Evolutionary conservation across 2,113 vertebrate species (phyloP).

Genomic region (Spea bombifrons): DNA sequence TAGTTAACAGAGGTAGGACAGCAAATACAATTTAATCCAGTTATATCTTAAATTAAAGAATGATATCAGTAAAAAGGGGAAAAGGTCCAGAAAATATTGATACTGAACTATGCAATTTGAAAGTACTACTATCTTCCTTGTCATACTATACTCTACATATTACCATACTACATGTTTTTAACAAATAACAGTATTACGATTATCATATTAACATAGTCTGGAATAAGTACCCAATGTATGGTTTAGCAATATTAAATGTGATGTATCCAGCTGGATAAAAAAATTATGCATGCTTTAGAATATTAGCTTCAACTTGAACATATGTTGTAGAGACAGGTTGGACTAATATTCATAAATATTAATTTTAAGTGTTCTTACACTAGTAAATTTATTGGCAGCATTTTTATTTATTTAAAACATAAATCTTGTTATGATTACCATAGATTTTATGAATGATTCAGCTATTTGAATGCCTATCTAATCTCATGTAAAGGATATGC

Average conservation of each 20-base stretch:
- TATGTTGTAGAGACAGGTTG: background rate
- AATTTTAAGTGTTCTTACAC: background rate
- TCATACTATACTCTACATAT: no score
- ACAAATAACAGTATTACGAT: no score
- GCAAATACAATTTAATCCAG: no score
- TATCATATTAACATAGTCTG: background rate
- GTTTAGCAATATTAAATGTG: background rate
- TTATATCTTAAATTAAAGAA: no score
- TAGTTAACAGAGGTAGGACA: no score
- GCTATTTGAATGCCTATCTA: background rate
- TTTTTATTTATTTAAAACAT: background rate
- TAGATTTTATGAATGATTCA: background rate
- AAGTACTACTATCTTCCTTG: no score
- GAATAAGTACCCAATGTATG: background rate
- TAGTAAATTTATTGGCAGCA: background rate
- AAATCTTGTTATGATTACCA: background rate
- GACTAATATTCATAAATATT: background rate
- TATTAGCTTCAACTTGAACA: background rate
- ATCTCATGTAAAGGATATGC: background rate
- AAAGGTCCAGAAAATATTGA: no score
- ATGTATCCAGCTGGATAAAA: background rate
- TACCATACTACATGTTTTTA: no score
- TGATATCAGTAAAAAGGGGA: no score
- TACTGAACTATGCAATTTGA: no score
- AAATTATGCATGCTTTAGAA: background rate